A percentile compares a stretch with the other conserved stretches of the same genome.
These are phyloP conservation scores for Idaea aversata DNA, from an alignment of 2,888 invertebrate species.

Conservation along the genomic window DNA sequence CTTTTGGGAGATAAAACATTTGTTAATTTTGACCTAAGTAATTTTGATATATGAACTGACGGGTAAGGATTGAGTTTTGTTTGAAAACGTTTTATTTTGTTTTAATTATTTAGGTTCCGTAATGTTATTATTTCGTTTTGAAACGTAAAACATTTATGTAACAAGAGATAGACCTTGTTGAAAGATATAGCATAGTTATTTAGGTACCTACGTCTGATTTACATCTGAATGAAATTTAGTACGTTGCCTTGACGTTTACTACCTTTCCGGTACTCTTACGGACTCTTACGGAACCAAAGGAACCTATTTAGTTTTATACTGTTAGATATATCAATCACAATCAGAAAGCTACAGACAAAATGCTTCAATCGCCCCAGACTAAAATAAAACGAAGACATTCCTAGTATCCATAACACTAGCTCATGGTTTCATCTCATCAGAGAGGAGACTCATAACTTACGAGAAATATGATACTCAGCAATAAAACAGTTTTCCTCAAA, in stretches of 20 bases:
- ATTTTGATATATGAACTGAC: constrained; percentile 21
- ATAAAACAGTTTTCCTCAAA: constrained; percentile 33
- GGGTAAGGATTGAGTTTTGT: no score
- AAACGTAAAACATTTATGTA: neutral
- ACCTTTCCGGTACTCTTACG: no score
- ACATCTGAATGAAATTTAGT: no score
- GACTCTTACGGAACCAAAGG: no score
- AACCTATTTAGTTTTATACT: neutral
- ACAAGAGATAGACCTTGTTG: neutral
- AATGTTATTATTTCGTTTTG: neutral
- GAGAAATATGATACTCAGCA: constrained; percentile 27
- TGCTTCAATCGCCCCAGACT: neutral
- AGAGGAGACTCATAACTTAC: constrained; percentile 23
- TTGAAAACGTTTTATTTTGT: constrained; percentile 3
- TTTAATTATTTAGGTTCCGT: neutral
- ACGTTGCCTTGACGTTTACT: neutral
- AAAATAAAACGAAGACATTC: neutral
- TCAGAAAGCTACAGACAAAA: neutral
- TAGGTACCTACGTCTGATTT: no score
- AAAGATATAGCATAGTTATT: neutral
- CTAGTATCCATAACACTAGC: constrained; percentile 7
- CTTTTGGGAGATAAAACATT: constrained; percentile 49
- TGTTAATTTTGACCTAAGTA: constrained; percentile 27
- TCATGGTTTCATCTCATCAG: constrained; percentile 25
- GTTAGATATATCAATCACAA: neutral